Percentiles rank a stretch among this genome's conserved stretches.
These are phyloP conservation scores for Tupaia tana DNA, from an alignment of 2,113 vertebrate genomes.

Conservation along the genomic window DNA sequence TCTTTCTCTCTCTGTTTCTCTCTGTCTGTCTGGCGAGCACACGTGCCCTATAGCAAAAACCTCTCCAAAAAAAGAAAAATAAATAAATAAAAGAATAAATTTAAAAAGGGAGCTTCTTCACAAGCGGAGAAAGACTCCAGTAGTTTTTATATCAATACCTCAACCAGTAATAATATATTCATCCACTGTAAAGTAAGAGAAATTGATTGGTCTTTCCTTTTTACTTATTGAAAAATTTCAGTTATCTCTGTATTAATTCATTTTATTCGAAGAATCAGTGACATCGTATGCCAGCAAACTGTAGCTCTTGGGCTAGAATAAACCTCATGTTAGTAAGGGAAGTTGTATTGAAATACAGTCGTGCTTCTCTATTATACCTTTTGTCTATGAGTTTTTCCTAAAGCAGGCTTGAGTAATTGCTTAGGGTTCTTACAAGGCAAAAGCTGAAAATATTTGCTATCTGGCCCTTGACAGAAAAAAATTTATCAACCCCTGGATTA, in stretches of 20 bases:
- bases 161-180: background rate
- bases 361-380: background rate
- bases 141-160: background rate
- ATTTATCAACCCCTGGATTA: background rate
- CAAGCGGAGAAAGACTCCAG: background rate
- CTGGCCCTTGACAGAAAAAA: background rate
- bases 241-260: background rate
- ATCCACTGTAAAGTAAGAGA: background rate
- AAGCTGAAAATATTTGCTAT: background rate
- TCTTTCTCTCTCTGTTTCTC: no score
- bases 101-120: background rate
- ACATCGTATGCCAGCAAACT: background rate
- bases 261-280: background rate
- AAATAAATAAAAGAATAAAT: background rate
- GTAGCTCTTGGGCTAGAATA: background rate
- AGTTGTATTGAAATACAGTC: background rate
- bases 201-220: background rate
- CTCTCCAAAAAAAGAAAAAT: no score
- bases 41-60: no score
- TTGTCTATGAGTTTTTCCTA: background rate
- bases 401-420: background rate
- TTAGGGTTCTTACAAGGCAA: background rate
- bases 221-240: background rate
- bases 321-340: background rate
- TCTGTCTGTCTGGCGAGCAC: no score